Evolutionary conservation across 37 sponge, comb jelly and placozoan genomes (phyloP).

Genomic region (Eunapius fragilis): DNA sequence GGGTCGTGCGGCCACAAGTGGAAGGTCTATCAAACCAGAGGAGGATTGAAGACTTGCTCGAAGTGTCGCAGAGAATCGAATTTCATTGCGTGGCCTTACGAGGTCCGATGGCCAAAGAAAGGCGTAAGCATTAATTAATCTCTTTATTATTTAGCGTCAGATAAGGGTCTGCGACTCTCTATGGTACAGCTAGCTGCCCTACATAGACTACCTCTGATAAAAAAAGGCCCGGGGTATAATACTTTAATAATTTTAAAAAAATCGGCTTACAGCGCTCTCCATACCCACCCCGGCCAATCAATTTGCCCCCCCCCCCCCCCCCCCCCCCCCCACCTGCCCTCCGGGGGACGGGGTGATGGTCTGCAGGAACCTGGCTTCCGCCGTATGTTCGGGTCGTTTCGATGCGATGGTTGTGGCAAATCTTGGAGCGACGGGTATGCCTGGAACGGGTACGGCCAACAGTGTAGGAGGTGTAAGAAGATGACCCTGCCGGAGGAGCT

Average conservation of each 20-base stretch:
- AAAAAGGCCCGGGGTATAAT: no score
- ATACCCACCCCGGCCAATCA: no score
- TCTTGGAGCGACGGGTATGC: background rate
- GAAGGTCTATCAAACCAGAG: background rate
- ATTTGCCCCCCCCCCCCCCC: no score
- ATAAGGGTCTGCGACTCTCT: no score
- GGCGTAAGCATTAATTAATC: background rate
- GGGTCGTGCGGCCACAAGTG: background rate
- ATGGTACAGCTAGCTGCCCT: no score
- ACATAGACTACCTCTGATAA: no score
- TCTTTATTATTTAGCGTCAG: background rate
- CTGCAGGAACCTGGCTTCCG: background rate
- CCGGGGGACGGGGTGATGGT: no score
- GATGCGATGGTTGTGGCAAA: background rate
- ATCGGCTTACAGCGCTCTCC: no score
- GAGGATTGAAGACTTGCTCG: background rate
- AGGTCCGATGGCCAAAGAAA: background rate
- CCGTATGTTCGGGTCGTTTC: background rate
- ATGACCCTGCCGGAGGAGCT: background rate
- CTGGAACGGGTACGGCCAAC: constrained; percentile 2
- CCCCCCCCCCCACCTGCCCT: no score
- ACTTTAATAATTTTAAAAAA: no score
- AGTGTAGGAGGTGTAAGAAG: background rate
- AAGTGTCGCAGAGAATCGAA: background rate
- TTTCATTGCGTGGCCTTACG: background rate